Evolutionary conservation across 35 echinoderm and acorn worm genomes (phyloP).

Genomic region (Acanthaster planci): DNA sequence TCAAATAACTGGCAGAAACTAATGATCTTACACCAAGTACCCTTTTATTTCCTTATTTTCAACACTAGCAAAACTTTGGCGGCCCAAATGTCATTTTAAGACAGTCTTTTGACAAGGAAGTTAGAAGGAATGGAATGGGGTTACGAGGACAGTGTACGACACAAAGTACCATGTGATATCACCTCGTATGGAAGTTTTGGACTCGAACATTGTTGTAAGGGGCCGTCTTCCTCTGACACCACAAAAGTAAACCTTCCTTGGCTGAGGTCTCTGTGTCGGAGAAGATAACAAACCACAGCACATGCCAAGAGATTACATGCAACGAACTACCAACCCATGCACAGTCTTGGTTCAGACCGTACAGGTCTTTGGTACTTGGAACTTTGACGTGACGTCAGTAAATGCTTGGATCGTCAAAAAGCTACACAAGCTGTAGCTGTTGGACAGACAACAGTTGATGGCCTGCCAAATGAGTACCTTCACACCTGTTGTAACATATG

Average conservation of each 20-base stretch:
- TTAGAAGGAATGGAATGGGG: not conserved
- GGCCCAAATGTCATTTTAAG: not conserved
- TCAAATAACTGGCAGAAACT: no score
- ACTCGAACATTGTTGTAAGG: constrained; percentile 87
- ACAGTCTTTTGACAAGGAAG: not conserved
- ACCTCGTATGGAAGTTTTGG: constrained; percentile 87
- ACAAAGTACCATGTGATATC: constrained; percentile 9
- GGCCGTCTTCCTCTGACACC: constrained; percentile 91
- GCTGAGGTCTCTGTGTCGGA: constrained; percentile 61
- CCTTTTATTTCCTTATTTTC: no score
- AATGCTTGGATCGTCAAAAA: no score
- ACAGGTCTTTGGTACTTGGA: not conserved
- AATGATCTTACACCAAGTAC: no score
- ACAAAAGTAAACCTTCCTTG: constrained; percentile 81
- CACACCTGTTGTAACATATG: no score
- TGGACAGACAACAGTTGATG: not conserved
- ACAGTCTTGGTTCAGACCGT: not conserved
- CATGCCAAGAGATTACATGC: constrained; percentile 57
- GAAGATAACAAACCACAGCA: constrained; percentile 52
- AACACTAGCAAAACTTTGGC: no score
- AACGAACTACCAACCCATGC: constrained; percentile 22
- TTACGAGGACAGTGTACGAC: not conserved
- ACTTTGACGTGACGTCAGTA: no score
- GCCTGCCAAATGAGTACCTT: not conserved
- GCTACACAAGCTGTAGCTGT: no score